These are phyloP conservation scores for Oxycera nigricornis DNA, from an alignment of 2,888 invertebrate species.

Conservation along the genomic window DNA sequence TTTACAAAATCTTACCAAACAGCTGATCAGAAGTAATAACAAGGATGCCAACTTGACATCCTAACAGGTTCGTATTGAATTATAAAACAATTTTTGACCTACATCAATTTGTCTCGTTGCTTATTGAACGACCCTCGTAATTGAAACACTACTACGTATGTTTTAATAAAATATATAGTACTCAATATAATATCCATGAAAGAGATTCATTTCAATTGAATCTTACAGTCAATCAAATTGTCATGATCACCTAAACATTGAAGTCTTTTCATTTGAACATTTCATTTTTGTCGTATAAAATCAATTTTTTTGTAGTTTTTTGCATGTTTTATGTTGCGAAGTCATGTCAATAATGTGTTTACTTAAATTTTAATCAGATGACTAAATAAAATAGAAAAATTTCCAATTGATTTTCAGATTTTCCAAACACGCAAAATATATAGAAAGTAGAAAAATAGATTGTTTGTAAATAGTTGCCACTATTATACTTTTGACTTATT, in stretches of 20 bases:
- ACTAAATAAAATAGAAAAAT: too few relatives aligned
- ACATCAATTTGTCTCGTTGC: too few relatives aligned
- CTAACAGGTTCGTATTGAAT: too few relatives aligned
- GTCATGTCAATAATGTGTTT: background rate
- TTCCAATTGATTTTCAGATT: background rate
- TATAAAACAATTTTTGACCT: too few relatives aligned
- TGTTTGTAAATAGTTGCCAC: conserved; percentile 29
- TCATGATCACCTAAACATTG: background rate
- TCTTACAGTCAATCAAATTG: background rate
- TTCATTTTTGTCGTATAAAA: background rate
- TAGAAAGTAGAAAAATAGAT: conserved; percentile 26
- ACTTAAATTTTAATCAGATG: background rate
- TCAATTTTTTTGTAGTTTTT: background rate
- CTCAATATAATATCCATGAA: background rate
- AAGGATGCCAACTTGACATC: too few relatives aligned
- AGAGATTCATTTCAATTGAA: background rate
- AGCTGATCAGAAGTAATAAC: too few relatives aligned
- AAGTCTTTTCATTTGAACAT: background rate
- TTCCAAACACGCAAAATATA: background rate
- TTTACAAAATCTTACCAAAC: too few relatives aligned
- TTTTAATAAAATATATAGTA: background rate
- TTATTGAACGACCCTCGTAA: too few relatives aligned
- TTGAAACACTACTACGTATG: background rate
- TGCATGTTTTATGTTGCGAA: background rate
- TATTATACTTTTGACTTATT: background rate